A percentile compares a stretch with the other conserved stretches of the same genome.
Evolutionary conservation across 2,113 vertebrate genomes (phyloP).

Genomic region (Crypturellus undulatus): DNA sequence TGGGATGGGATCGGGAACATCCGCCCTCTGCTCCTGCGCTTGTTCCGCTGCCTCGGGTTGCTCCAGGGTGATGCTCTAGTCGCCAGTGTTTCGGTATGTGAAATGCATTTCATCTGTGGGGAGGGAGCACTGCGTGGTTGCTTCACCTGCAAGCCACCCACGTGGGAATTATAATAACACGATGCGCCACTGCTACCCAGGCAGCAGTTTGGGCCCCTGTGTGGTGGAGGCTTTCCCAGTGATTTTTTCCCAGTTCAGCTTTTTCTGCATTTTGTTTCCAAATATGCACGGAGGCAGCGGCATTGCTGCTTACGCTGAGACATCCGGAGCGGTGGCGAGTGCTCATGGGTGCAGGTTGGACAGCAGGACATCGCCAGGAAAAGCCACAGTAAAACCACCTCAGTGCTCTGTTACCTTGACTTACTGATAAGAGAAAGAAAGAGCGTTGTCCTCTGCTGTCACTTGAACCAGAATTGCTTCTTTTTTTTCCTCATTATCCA

Average conservation of each 20-base stretch:
- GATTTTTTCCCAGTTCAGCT: neutral
- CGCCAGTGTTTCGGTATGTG: neutral
- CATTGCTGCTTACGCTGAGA: neutral
- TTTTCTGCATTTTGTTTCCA: neutral
- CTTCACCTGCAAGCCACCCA: neutral
- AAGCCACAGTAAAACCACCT: neutral
- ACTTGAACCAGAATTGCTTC: constrained; percentile 35
- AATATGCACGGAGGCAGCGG: neutral
- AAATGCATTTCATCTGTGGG: constrained; percentile 26
- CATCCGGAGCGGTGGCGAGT: constrained; percentile 29
- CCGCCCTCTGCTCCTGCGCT: neutral
- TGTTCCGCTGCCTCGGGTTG: neutral
- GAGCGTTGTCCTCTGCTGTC: constrained; percentile 47
- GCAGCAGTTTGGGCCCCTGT: neutral
- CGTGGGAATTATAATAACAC: too few relatives aligned
- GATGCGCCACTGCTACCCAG: neutral
- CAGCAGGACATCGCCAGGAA: constrained; percentile 9
- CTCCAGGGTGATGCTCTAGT: constrained; percentile 12
- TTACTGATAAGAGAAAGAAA: constrained; percentile 50
- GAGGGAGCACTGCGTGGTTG: neutral
- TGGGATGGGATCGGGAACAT: neutral
- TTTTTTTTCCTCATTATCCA: constrained; percentile 9
- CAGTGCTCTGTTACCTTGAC: neutral
- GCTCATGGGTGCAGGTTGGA: neutral
- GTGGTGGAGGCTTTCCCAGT: neutral